Base-by-base conservation (phyloP, 2,113 vertebrate genomes). In the Ailurus styani region DNA sequence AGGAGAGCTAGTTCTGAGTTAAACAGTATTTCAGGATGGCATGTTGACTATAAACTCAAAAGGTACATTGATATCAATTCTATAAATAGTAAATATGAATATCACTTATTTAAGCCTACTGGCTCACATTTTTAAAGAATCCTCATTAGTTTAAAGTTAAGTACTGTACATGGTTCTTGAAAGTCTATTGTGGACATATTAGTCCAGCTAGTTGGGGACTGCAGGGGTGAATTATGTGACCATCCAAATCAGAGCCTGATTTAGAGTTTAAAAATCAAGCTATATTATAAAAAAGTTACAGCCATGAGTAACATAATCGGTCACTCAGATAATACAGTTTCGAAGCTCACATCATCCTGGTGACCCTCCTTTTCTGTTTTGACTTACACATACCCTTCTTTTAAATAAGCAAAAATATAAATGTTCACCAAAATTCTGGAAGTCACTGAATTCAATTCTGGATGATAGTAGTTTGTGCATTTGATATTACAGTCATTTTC, bases 371-470 rank as follows among this genome's bases (percentile, higher is more conserved):
- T 81, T 87, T 87, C 50, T 8, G 15, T 52, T 97, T 94, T 95
- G 70, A 77, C 50, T 85, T 77, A 91, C 20, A 92, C 15, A 66
- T 77, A 87, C 47, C 52, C 95, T 97, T 97, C 73, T 95, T 95
- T 87, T 86, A 93, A 95, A 87, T 84, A 95, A 86, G 78, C 91
- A 95, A 96, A 92, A 77, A 83, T 37, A 85, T 20, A 70, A 75
- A 97, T 96, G 87, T 97, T 87, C 94, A 86, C 75, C 84, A n/a
- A 91, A 93, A 82, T 97, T 90, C 87, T 78, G 47, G 81, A 97
- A 93, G 94, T 97, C 93, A 23, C 34, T n/a, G 64, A 68, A 68
- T 68, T 68, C 66, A 60, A 62, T 62, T 62, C 93, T 96, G 88
- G 95, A 86, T 57, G 75, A 90, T 34, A 81, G 81, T 21, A 96